Evolutionary conservation across 1,140 invertebrate genomes (phyloP).

Genomic region (Stegodyphus dumicola): DNA sequence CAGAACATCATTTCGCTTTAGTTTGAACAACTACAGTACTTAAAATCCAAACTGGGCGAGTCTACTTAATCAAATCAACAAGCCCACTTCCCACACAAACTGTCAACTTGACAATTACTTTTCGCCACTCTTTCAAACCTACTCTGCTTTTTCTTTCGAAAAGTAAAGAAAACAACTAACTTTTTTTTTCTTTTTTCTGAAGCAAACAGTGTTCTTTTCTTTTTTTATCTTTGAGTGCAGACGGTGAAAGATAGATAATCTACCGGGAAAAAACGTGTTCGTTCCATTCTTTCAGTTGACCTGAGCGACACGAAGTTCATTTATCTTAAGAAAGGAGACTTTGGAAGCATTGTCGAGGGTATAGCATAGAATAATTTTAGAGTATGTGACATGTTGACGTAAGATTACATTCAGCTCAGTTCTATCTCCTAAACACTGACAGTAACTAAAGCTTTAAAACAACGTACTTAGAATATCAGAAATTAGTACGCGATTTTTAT

Average conservation of each 20-base stretch:
- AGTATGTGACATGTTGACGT: too few species aligned
- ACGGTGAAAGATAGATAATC: slow-evolving; percentile 10
- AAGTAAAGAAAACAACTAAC: too few species aligned
- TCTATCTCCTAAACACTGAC: too few species aligned
- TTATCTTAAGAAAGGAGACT: background rate
- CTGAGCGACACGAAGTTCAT: background rate
- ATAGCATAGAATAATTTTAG: too few species aligned
- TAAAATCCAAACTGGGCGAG: slow-evolving; percentile 1
- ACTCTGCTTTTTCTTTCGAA: background rate
- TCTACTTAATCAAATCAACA: slow-evolving; percentile 36
- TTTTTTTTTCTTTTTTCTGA: background rate
- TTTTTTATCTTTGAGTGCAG: background rate
- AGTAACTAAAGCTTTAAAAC: too few species aligned
- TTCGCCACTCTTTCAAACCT: slow-evolving; percentile 24
- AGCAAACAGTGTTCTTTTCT: slow-evolving; percentile 3
- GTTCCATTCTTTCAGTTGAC: slow-evolving; percentile 1
- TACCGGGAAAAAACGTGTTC: background rate
- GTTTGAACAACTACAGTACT: background rate
- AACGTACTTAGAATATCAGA: too few species aligned
- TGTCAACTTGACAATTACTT: slow-evolving; percentile 34
- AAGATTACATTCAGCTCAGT: too few species aligned
- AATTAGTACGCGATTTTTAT: too few species aligned
- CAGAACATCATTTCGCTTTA: background rate
- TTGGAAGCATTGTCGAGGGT: too few species aligned
- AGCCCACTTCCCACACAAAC: slow-evolving; percentile 25